Conservation (phyloP, 2,888 invertebrate genomes). For the Teleogryllus oceanicus region DNA sequence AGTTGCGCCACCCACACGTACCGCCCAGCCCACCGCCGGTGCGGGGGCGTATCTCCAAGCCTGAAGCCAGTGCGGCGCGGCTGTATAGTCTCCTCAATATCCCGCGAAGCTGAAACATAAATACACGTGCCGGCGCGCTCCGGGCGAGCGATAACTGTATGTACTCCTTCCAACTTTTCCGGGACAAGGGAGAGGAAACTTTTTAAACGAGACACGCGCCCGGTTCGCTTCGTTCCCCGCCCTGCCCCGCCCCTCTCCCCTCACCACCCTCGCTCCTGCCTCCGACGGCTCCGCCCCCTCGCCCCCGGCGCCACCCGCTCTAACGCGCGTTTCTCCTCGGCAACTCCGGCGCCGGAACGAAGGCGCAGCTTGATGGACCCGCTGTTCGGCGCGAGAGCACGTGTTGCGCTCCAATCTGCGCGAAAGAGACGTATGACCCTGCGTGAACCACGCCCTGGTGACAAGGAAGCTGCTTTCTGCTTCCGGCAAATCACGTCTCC, state of each 20-base stretch:
- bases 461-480: too few relatives aligned
- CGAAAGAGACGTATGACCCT: too few relatives aligned
- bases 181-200: neutral
- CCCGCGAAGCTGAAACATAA: slow-evolving; percentile 5
- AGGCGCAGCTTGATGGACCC: neutral
- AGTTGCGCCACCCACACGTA: too few relatives aligned
- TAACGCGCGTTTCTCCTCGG: neutral
- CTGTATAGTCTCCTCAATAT: neutral
- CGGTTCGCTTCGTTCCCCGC: neutral
- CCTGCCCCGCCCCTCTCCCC: neutral
- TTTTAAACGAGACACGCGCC: neutral
- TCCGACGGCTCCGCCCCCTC: neutral
- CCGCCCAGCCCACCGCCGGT: too few relatives aligned
- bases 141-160: slow-evolving; percentile 6
- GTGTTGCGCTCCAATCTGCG: too few relatives aligned
- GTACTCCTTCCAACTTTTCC: slow-evolving; percentile 5
- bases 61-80: too few relatives aligned
- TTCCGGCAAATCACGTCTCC: too few relatives aligned
- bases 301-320: neutral
- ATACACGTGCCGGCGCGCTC: neutral
- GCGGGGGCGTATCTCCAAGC: too few relatives aligned
- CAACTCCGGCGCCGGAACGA: neutral
- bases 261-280: neutral
- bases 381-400: too few relatives aligned
- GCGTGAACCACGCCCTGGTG: too few relatives aligned